phyloP scores from a whole-genome alignment of 2,113 vertebrate genomes.

The Microcebus murinus region DNA sequence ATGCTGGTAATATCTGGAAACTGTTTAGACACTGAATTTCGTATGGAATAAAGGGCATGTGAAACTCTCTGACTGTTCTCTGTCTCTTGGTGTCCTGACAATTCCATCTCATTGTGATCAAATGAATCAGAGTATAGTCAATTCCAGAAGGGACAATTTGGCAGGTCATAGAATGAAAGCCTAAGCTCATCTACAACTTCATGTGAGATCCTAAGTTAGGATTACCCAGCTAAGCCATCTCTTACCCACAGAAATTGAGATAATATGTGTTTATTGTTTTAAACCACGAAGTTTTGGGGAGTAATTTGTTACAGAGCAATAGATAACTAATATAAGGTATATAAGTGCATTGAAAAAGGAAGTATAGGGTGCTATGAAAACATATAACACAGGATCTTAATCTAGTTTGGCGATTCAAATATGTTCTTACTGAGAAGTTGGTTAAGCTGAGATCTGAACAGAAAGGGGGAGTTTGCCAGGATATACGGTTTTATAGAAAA shows the following conservation, averaged over 20 bases:
- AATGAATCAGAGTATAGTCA: neutral
- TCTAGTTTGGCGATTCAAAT: neutral
- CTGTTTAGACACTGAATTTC: neutral
- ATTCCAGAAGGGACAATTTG: slow-evolving; percentile 9
- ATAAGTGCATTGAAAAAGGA: neutral
- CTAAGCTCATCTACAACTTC: neutral
- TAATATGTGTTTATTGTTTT: neutral
- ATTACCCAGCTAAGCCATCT: neutral
- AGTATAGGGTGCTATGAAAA: neutral
- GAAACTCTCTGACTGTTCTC: neutral
- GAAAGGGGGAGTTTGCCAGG: neutral
- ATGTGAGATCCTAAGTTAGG: neutral
- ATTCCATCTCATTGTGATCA: neutral
- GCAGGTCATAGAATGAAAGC: neutral
- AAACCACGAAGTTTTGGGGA: neutral
- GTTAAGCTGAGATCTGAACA: neutral
- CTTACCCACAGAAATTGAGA: neutral
- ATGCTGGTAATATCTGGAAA: neutral
- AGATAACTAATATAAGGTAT: neutral
- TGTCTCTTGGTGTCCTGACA: neutral
- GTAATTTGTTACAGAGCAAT: slow-evolving; percentile 6
- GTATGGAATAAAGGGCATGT: neutral
- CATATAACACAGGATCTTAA: neutral
- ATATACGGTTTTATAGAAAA: neutral
- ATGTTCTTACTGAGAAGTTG: neutral